A percentile compares a stretch with the other conserved stretches of the same genome.
phyloP scores from a whole-genome alignment of 2,888 invertebrate genomes.

The Caenorhabditis uteleia region DNA sequence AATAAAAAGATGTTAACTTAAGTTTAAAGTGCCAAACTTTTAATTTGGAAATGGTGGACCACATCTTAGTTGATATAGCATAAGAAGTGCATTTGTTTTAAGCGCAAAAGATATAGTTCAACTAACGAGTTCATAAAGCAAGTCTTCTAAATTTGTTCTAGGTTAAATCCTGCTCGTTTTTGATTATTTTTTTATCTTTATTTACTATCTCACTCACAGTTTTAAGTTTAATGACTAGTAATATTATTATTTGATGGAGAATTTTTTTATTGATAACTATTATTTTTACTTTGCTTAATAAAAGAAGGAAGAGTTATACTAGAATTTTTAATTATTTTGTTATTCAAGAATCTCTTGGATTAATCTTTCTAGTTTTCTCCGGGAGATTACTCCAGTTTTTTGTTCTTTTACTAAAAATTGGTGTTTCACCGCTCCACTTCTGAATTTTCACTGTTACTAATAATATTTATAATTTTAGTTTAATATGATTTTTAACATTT shows the following conservation, averaged over 20 bases:
- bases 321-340: constrained; percentile 51
- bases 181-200: constrained; percentile 44
- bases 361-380: constrained; percentile 44
- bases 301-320: constrained; percentile 41
- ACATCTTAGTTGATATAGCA: constrained; percentile 57
- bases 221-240: constrained; percentile 26
- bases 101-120: constrained; percentile 58
- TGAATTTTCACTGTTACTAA: constrained; percentile 48
- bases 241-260: constrained; percentile 47
- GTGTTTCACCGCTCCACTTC: constrained; percentile 50
- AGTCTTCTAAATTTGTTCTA: constrained; percentile 59
- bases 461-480: constrained; percentile 41
- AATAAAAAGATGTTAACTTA: constrained; percentile 56
- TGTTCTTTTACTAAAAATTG: constrained; percentile 48
- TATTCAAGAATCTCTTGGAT: constrained; percentile 49
- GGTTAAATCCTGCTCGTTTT: constrained; percentile 54
- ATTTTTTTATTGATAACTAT: constrained; percentile 50
- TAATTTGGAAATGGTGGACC: constrained; percentile 63
- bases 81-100: constrained; percentile 62
- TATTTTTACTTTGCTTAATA: constrained; percentile 44
- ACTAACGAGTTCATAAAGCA: constrained; percentile 50
- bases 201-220: constrained; percentile 39
- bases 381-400: constrained; percentile 43
- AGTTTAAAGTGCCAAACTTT: constrained; percentile 57
- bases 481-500: constrained; percentile 55